phyloP scores from a whole-genome alignment of 2,888 invertebrate genomes.

The Cistogaster globosa region DNA sequence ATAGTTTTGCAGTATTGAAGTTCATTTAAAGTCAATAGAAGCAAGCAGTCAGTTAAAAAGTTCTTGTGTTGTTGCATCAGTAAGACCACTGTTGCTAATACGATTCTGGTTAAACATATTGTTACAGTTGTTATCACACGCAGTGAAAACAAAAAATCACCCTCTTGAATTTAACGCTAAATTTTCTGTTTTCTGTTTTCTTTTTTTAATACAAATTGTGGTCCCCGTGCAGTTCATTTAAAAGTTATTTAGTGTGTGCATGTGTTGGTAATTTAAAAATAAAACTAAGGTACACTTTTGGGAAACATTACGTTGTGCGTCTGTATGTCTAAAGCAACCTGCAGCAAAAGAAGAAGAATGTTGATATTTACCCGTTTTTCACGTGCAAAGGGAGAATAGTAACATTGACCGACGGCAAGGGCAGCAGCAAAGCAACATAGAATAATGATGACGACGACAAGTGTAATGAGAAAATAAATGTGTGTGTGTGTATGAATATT shows the following conservation, averaged over 20 bases:
- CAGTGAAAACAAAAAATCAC: slow-evolving; percentile 71
- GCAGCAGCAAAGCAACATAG: slow-evolving; percentile 72
- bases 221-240: slow-evolving; percentile 77
- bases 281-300: slow-evolving; percentile 78
- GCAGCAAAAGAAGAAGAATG: slow-evolving; percentile 57
- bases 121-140: slow-evolving; percentile 75
- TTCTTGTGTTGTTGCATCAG: slow-evolving; percentile 13
- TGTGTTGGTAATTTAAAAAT: slow-evolving; percentile 68
- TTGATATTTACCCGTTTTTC: slow-evolving; percentile 40
- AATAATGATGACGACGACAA: slow-evolving; percentile 63
- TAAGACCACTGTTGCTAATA: slow-evolving; percentile 67
- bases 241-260: slow-evolving; percentile 66
- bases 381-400: slow-evolving; percentile 74
- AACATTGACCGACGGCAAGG: slow-evolving; percentile 61
- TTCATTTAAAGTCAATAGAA: slow-evolving; percentile 48
- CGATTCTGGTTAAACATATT: slow-evolving; percentile 82
- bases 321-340: slow-evolving; percentile 28
- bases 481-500: slow-evolving; percentile 47
- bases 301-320: slow-evolving; percentile 76
- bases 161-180: slow-evolving; percentile 71
- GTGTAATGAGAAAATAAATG: slow-evolving; percentile 67
- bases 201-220: slow-evolving; percentile 75
- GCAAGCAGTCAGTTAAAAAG: slow-evolving; percentile 15
- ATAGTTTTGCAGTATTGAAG: not conserved
- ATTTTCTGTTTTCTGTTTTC: slow-evolving; percentile 72